These are phyloP conservation scores for Platynereis dumerilii DNA, from an alignment of 2,888 invertebrate species.

Conservation along the genomic window DNA sequence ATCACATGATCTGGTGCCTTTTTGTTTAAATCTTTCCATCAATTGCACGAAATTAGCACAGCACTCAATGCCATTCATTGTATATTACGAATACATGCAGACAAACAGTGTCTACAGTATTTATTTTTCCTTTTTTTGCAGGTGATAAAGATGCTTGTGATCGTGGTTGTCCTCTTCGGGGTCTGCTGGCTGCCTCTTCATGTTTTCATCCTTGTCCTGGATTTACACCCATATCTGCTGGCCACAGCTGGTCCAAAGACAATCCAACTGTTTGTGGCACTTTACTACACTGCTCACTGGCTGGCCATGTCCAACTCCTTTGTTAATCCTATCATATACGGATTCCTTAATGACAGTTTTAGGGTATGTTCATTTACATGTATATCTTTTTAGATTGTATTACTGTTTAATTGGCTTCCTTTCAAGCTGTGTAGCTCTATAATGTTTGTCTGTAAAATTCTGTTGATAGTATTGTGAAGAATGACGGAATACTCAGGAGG, in stretches of 20 bases:
- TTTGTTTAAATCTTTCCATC: too few species aligned
- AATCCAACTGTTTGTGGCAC: slow-evolving; percentile 8
- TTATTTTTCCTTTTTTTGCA: slow-evolving; percentile 31
- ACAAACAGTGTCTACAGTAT: too few species aligned
- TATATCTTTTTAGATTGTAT: too few species aligned
- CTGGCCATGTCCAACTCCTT: slow-evolving; percentile 62
- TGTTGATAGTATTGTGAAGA: too few species aligned
- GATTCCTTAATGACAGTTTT: slow-evolving; percentile 61
- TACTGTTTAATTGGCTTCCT: too few species aligned
- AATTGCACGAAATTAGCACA: too few species aligned
- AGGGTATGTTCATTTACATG: slow-evolving; percentile 54
- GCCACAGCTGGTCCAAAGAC: background rate
- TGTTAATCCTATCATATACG: slow-evolving; percentile 60
- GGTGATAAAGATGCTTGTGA: slow-evolving; percentile 61
- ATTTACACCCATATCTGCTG: slow-evolving; percentile 40
- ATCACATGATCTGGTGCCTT: too few species aligned
- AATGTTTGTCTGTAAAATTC: too few species aligned
- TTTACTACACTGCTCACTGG: slow-evolving; percentile 57
- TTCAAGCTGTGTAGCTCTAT: too few species aligned
- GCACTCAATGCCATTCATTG: too few species aligned
- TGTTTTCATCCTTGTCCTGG: slow-evolving; percentile 51
- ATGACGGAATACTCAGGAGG: too few species aligned
- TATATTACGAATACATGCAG: too few species aligned
- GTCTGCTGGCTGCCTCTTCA: slow-evolving; percentile 61
- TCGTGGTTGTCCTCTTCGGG: slow-evolving; percentile 57